Base-by-base conservation (phyloP, 2,797 vertebrate genomes). In the Bufotes viridis region DNA sequence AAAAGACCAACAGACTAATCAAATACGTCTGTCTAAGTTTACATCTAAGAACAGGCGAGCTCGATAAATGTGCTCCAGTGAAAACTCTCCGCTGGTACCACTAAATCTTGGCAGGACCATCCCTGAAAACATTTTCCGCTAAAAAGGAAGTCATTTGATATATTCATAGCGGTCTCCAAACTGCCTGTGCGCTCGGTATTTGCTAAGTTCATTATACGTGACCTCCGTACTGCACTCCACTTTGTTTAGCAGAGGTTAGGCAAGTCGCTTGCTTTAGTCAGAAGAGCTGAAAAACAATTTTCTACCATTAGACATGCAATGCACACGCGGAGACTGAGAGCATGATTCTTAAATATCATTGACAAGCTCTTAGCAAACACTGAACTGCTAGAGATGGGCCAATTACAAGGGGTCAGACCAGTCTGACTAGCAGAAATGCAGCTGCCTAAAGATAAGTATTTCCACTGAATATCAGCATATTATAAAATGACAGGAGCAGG, bases 151-250 rank as follows among this genome's bases (percentile, higher is more conserved):
- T 42, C 58, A 53, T 53, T 75, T 65, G 42, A 53, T 63, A 85
- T 63, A 76, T 76, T 51, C 70, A 58, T 9, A 7, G 58, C n/a
- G 20, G 81, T 24, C 42, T 83, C 12, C 51, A 24, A 58, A 51
- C 49, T 51, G 70, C 29, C 34, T 51, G 57, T 13, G 69, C 63
- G 58, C 70, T 15, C 70, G 75, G 57, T 26, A 24, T 76, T 85
- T 75, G 57, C 72, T 42, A 58, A 63, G 83, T 85, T 76, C 57
- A 85, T 85, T 85, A 85, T 76, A 49, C 51, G 29, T 61, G 63
- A 85, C 58, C 57, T 75, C 15, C 22, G 22, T 20, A 49, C 69
- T 24, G 13, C 29, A 11, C 74, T 76, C 57, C 72, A 63, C 22
- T 76, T 63, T 69, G 42, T 84, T 76, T 76, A 51, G 42, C 1